These are phyloP conservation scores for Oithona nana DNA, from an alignment of 2,888 invertebrate genomes.

Conservation along the genomic window DNA sequence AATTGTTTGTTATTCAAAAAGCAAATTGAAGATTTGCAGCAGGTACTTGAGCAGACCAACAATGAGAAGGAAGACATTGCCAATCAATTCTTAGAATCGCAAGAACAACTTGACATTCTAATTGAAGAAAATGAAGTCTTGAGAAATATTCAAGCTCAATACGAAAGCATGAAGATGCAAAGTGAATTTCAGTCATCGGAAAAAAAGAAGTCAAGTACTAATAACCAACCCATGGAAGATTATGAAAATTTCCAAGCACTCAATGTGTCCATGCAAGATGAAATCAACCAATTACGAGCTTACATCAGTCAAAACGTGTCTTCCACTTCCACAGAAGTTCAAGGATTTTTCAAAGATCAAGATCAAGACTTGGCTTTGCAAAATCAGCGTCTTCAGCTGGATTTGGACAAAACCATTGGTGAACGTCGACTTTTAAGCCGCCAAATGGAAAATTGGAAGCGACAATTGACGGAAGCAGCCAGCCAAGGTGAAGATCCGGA, in stretches of 20 bases:
- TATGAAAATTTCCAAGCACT: background rate
- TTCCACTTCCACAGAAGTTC: background rate
- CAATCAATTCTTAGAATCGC: background rate
- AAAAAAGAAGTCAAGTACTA: background rate
- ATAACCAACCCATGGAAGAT: background rate
- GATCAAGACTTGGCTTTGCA: background rate
- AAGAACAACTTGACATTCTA: background rate
- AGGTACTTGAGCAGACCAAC: background rate
- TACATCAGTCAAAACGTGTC: background rate
- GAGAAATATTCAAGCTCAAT: background rate
- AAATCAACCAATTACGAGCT: background rate
- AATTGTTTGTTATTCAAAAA: background rate
- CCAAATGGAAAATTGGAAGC: slow-evolving; percentile 12
- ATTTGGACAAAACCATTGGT: slow-evolving; percentile 9
- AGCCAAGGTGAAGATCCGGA: slow-evolving; percentile 19
- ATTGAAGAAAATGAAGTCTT: slow-evolving; percentile 6
- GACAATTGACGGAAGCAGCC: slow-evolving; percentile 3
- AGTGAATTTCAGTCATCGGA: background rate
- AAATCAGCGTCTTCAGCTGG: slow-evolving; percentile 2
- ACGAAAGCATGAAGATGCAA: background rate
- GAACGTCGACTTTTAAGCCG: background rate
- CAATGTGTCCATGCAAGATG: background rate
- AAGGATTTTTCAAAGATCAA: background rate
- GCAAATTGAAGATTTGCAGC: background rate
- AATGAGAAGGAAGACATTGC: background rate